Evolutionary conservation across 2,113 vertebrate genomes (phyloP).

Genomic region (Phocoena phocoena): DNA sequence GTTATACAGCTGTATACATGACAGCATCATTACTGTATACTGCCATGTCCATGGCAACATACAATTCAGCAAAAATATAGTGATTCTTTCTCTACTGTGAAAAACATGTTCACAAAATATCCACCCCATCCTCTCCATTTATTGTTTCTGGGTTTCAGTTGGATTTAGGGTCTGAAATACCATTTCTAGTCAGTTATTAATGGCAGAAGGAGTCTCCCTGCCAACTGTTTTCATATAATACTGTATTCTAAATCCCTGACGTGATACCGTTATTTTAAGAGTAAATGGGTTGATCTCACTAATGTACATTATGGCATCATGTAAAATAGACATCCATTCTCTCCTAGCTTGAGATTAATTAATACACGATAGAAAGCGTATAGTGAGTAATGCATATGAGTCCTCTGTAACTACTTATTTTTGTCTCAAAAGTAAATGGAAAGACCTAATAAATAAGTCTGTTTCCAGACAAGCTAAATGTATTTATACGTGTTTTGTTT

Average conservation of each 20-base stretch:
- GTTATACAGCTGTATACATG: conserved; percentile 62
- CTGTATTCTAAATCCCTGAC: conserved; percentile 73
- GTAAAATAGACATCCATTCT: conserved; percentile 62
- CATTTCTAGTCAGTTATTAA: conserved; percentile 66
- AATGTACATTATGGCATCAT: conserved; percentile 70
- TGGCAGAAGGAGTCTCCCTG: conserved; percentile 52
- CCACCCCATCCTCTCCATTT: conserved; percentile 57
- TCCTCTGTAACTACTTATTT: conserved; percentile 52
- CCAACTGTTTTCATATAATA: conserved; percentile 69
- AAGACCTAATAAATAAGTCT: conserved; percentile 63
- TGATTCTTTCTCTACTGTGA: conserved; percentile 63
- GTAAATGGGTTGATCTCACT: conserved; percentile 68
- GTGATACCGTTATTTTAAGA: conserved; percentile 77
- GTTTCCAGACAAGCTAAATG: conserved; percentile 68
- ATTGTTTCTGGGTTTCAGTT: conserved; percentile 64
- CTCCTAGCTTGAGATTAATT: conserved; percentile 62
- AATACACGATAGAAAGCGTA: conserved; percentile 61
- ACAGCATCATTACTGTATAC: conserved; percentile 52
- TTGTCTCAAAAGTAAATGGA: conserved; percentile 59
- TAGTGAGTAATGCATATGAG: conserved; percentile 41
- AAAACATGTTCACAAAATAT: conserved; percentile 62
- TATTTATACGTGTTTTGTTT: conserved; percentile 67
- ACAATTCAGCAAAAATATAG: conserved; percentile 69
- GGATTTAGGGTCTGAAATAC: conserved; percentile 67
- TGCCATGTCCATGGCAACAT: conserved; percentile 60